Evolutionary conservation across 2,888 invertebrate species (phyloP).

Genomic region (Hirtodrosophila alboralis): DNA sequence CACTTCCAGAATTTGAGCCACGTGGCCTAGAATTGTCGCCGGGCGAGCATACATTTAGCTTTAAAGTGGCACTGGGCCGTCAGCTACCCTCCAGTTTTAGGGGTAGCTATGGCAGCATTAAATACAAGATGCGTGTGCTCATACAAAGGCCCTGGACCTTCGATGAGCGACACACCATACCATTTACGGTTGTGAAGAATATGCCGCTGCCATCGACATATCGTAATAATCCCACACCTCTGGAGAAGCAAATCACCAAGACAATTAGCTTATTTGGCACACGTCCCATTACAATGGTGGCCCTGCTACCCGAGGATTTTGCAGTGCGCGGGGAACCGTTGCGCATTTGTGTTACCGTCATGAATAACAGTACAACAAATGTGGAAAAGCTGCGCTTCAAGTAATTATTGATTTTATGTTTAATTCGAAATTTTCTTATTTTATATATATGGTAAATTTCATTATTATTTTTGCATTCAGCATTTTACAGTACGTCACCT

Average conservation of each 20-base stretch:
- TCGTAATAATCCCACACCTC: slow-evolving; percentile 68
- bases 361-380: slow-evolving; percentile 82
- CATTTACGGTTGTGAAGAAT: slow-evolving; percentile 80
- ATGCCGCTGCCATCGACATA: slow-evolving; percentile 71
- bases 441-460: too few species aligned
- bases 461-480: too few species aligned
- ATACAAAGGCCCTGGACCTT: slow-evolving; percentile 84
- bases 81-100: slow-evolving; percentile 82
- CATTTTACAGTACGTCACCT: slow-evolving; percentile 76
- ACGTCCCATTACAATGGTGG: slow-evolving; percentile 82
- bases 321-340: slow-evolving; percentile 81
- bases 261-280: slow-evolving; percentile 82
- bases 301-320: slow-evolving; percentile 79
- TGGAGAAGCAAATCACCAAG: slow-evolving; percentile 81
- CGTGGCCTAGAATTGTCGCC: slow-evolving; percentile 81
- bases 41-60: slow-evolving; percentile 81
- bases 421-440: background rate
- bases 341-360: slow-evolving; percentile 81
- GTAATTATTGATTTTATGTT: slow-evolving; percentile 23
- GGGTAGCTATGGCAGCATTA: slow-evolving; percentile 82
- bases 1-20: slow-evolving; percentile 81
- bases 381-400: slow-evolving; percentile 83
- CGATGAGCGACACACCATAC: slow-evolving; percentile 82
- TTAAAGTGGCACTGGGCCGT: slow-evolving; percentile 76
- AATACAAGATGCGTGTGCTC: slow-evolving; percentile 83